Percentiles rank a stretch among this genome's conserved stretches.
Conservation (phyloP, 2,113 vertebrate species). For the Catharus minimus region DNA sequence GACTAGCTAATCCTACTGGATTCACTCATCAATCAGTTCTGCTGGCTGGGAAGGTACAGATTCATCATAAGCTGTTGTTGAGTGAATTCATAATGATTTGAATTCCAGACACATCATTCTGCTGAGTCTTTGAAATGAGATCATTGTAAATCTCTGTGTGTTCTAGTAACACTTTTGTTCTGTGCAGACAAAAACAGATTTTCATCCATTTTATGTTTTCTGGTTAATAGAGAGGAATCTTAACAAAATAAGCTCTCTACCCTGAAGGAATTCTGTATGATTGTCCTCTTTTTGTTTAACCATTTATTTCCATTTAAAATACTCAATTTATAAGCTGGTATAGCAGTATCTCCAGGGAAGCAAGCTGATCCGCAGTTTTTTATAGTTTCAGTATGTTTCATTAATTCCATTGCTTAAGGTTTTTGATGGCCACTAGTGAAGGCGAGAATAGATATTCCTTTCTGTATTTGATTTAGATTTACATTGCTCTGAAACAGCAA, state of each 20-base stretch:
- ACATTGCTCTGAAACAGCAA: background rate
- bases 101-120: background rate
- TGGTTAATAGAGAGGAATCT: background rate
- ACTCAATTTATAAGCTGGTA: background rate
- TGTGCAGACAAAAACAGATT: background rate
- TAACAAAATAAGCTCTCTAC: background rate
- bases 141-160: background rate
- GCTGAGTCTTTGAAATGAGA: background rate
- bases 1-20: background rate
- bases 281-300: background rate
- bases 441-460: background rate
- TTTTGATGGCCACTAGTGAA: background rate
- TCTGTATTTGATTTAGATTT: background rate
- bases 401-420: background rate
- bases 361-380: accelerated
- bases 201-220: background rate
- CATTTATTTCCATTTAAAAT: background rate
- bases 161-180: background rate
- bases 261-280: background rate
- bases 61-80: background rate
- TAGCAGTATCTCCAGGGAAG: background rate
- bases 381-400: background rate
- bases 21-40: background rate
- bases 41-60: background rate
- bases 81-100: background rate